Percentiles rank a stretch among this genome's conserved stretches.
phyloP scores from a whole-genome alignment of 2,888 invertebrate genomes.

The Drosophila mulleri region DNA sequence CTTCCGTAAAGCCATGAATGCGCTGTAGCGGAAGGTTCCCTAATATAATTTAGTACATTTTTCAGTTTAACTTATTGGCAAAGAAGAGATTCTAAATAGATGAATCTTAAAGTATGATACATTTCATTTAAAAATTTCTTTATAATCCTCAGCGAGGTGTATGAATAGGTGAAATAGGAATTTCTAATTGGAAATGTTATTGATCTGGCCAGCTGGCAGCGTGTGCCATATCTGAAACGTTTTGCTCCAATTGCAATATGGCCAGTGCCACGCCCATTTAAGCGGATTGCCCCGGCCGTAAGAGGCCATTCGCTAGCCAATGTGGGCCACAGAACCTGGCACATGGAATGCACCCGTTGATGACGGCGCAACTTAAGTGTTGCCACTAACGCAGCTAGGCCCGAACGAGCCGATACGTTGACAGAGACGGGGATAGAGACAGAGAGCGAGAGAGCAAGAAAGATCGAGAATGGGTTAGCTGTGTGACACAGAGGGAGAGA shows the following conservation, averaged over 20 bases:
- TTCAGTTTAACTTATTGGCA: neutral
- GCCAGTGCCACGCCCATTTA: constrained; percentile 49
- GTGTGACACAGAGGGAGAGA: neutral
- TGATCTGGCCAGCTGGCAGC: constrained; percentile 1
- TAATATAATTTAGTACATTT: neutral
- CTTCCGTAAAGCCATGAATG: constrained; percentile 1
- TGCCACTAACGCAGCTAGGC: constrained; percentile 41
- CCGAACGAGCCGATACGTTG: constrained; percentile 37
- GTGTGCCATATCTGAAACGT: constrained; percentile 38
- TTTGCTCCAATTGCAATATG: constrained; percentile 48
- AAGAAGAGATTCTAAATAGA: too few species aligned
- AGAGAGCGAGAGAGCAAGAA: neutral
- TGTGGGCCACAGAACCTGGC: constrained; percentile 64
- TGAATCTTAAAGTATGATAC: neutral
- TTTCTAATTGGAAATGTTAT: constrained; percentile 6
- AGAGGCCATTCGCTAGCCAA: constrained; percentile 35
- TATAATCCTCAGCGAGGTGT: neutral
- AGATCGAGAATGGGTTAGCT: neutral
- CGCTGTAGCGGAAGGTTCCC: neutral
- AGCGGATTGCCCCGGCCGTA: constrained; percentile 38
- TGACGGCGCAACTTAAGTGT: constrained; percentile 49
- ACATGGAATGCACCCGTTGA: constrained; percentile 56
- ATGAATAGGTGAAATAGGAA: neutral
- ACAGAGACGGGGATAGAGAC: neutral
- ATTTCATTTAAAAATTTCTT: neutral